Evolutionary conservation across 2,888 invertebrate species (phyloP).

Genomic region (Syritta pipiens): DNA sequence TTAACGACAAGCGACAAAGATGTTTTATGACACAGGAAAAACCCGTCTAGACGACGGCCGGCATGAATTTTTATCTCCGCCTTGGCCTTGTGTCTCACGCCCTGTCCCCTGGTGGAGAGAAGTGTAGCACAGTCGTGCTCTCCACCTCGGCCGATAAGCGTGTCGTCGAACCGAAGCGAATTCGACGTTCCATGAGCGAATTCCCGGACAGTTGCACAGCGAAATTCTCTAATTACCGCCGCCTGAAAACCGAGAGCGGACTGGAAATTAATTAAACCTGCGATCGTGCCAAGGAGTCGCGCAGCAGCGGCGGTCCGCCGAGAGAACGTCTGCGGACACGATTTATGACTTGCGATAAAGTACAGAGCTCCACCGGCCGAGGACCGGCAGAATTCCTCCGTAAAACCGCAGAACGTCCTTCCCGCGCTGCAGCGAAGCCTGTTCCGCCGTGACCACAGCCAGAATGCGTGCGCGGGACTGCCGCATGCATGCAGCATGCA

Average conservation of each 20-base stretch:
- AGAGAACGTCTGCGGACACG: conserved; percentile 36
- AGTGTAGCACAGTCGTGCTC: conserved; percentile 10
- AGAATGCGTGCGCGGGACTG: conserved; percentile 56
- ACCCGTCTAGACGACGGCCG: conserved; percentile 26
- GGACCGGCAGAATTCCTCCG: conserved; percentile 41
- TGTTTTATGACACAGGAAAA: conserved; percentile 31
- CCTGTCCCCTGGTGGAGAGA: conserved; percentile 1
- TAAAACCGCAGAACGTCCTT: conserved; percentile 63
- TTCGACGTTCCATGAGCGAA: conserved; percentile 26
- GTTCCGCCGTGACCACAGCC: conserved; percentile 29
- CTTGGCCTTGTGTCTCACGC: background rate
- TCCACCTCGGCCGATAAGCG: conserved; percentile 17
- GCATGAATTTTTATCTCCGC: background rate
- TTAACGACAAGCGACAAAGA: conserved; percentile 12
- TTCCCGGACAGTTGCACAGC: background rate
- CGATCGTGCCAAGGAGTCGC: conserved; percentile 39
- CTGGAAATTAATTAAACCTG: conserved; percentile 56
- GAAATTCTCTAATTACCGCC: background rate
- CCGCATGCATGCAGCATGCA: conserved; percentile 14
- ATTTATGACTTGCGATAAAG: conserved; percentile 64
- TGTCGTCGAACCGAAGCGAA: conserved; percentile 8
- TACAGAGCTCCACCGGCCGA: conserved; percentile 40
- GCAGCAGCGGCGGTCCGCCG: background rate
- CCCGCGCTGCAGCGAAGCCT: background rate
- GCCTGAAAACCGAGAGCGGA: background rate